Evolutionary conservation across 2,797 vertebrate genomes (phyloP).

Genomic region (Xiphorhynchus erythropygius): DNA sequence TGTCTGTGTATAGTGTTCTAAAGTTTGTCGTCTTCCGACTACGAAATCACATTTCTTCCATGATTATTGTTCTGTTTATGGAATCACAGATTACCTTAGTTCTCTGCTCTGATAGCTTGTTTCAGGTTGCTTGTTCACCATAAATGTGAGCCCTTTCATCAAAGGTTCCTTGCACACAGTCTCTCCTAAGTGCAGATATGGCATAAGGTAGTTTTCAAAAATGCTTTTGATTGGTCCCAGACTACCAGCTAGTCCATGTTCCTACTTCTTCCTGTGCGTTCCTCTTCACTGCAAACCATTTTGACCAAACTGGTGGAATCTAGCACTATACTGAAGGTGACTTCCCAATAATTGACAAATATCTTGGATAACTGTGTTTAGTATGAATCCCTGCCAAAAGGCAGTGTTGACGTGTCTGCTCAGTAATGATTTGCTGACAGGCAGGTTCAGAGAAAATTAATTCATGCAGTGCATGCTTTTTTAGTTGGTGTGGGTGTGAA

Average conservation of each 20-base stretch:
- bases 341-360: slow-evolving; percentile 9
- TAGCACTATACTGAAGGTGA: neutral
- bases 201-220: neutral
- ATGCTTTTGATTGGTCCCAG: neutral
- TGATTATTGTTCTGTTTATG: neutral
- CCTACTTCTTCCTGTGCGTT: neutral
- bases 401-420: neutral
- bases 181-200: neutral
- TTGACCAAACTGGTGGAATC: neutral
- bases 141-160: neutral
- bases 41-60: neutral
- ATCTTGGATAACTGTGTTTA: neutral
- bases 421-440: slow-evolving; percentile 19
- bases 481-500: neutral
- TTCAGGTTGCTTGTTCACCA: neutral
- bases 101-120: neutral
- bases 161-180: neutral
- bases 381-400: neutral
- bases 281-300: neutral
- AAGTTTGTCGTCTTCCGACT: neutral
- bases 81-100: neutral
- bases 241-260: neutral
- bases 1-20: neutral
- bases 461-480: slow-evolving; percentile 1
- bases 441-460: slow-evolving; percentile 22